Base-by-base conservation (phyloP, 2,888 invertebrate genomes). In the Capitulum mitella region DNA sequence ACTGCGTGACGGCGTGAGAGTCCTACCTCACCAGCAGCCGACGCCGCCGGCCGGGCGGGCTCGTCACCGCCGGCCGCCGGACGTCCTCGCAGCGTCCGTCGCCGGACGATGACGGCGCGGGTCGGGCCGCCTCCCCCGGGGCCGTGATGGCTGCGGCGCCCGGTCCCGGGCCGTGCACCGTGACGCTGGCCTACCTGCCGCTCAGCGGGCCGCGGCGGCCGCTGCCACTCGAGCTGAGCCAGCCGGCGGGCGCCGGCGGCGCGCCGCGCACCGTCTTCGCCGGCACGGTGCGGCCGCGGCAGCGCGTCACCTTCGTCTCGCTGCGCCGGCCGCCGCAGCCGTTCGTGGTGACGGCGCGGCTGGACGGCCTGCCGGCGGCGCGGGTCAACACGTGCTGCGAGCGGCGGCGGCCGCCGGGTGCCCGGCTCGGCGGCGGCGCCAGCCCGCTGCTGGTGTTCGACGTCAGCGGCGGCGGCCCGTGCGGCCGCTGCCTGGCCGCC, bases 251-350 rank as follows among this genome's bases (percentile, higher is more conserved):
- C 37, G 26, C 48, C 22, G 61, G 64, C 37, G 26, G 29, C 40
- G 29, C 26, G 58, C 78, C 46, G 37, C 78, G 14, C 19, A 1
- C 22, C 0, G 78, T 64, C 43, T 74, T 51, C 37, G 14, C 19
- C 48, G 61, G 64, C 40, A 22, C 40, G 19, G 58, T n/a, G 46
- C 61, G 64, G 43, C 43, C 61, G 46, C 77, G 51, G 22, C 29
- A 58, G n/a, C 78, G 43, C 61, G 58, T 75, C 70, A 46, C 75
- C n/a, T 51, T 76, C 64, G 32, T 51, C 58, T 48, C 78, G 75
- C 51, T 32, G n/a, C 48, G 74, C 40, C 54, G 61, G 37, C 48
- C 48, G 32, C 78, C 46, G 54, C 14, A n/a, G 77, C 29, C 54
- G 70, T 70, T 54, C 54, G n/a, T 48, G 48, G 22, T 77, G 48